A percentile compares a stretch with the other conserved stretches of the same genome.
These are phyloP conservation scores for Epistrophella euchroma DNA, from an alignment of 2,888 invertebrate species.

Conservation along the genomic window DNA sequence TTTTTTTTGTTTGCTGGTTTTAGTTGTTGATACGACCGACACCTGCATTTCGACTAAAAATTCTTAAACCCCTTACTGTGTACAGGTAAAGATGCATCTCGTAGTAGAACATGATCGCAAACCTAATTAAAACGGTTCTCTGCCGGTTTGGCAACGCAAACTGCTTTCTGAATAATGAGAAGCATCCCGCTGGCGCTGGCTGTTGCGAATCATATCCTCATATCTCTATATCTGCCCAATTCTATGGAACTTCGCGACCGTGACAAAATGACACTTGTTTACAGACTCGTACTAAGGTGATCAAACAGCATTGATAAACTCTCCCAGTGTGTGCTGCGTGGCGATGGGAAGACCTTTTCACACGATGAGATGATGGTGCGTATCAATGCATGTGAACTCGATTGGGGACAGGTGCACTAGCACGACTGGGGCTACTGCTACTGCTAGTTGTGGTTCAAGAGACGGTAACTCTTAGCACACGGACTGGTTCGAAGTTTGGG, in stretches of 20 bases:
- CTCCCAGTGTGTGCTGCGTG: conserved; percentile 37
- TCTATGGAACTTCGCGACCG: conserved; percentile 60
- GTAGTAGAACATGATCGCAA: conserved; percentile 56
- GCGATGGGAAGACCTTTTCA: conserved; percentile 51
- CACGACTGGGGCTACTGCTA: neutral
- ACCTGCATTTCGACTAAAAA: conserved; percentile 41
- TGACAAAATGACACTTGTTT: conserved; percentile 75
- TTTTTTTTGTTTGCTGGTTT: conserved; percentile 13
- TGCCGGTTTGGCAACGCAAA: conserved; percentile 4
- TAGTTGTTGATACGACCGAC: neutral
- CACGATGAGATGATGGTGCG: conserved; percentile 56
- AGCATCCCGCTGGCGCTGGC: conserved; percentile 25
- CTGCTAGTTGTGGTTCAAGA: neutral
- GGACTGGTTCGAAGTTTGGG: conserved; percentile 58
- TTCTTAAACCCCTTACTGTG: conserved; percentile 13
- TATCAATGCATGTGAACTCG: conserved; percentile 45
- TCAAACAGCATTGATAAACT: conserved; percentile 72
- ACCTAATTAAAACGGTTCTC: conserved; percentile 72
- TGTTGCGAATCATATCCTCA: conserved; percentile 10
- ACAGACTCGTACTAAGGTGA: conserved; percentile 66
- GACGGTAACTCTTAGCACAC: conserved; percentile 47
- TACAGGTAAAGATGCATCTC: conserved; percentile 4
- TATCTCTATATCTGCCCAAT: conserved; percentile 53
- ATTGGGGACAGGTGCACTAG: conserved; percentile 55
- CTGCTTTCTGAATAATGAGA: conserved; percentile 34